Evolutionary conservation across 2,113 vertebrate genomes (phyloP).

Genomic region (Tapirus terrestris): DNA sequence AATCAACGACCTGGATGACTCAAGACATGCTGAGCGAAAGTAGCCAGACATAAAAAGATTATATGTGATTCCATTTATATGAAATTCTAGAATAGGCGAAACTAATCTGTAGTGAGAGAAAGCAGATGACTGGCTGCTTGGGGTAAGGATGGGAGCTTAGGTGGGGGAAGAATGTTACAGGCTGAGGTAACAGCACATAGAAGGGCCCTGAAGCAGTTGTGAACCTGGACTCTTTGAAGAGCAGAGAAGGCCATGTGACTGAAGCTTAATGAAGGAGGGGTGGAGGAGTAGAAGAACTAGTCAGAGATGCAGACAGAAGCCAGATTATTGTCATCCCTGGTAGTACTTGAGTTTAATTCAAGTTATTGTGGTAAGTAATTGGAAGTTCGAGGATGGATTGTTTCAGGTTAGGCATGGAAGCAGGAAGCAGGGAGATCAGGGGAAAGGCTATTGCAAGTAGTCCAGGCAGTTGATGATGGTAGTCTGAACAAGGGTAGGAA

Average conservation of each 20-base stretch:
- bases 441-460: background rate
- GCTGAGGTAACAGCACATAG: background rate
- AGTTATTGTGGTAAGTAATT: background rate
- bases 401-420: background rate
- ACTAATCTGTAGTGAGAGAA: background rate
- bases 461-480: background rate
- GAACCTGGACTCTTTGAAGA: background rate
- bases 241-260: background rate
- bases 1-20: background rate
- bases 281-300: background rate
- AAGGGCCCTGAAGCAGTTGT: background rate
- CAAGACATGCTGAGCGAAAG: background rate
- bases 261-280: background rate
- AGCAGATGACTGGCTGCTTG: background rate
- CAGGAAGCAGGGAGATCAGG: background rate
- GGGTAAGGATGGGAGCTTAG: background rate
- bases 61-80: background rate
- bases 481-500: background rate
- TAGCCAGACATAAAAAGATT: background rate
- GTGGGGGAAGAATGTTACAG: background rate
- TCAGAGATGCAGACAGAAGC: background rate
- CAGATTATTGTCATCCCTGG: background rate
- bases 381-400: conserved; percentile 10
- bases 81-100: background rate
- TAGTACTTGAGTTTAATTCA: conserved; percentile 16